Percentiles rank a stretch among this genome's conserved stretches.
phyloP scores from a whole-genome alignment of 2,113 vertebrate genomes.

The Bettongia penicillata region DNA sequence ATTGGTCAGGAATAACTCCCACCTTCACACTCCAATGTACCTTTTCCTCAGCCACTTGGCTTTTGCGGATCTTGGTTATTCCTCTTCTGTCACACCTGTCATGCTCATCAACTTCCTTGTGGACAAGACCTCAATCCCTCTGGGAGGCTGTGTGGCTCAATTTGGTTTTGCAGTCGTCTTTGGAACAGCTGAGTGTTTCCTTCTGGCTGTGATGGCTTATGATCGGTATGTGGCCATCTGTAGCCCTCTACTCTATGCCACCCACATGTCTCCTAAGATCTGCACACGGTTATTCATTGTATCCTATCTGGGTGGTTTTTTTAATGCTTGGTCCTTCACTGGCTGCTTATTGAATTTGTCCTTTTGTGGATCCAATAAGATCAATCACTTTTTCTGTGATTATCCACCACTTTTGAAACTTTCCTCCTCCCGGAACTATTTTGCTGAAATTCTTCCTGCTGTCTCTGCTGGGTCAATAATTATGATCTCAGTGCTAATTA shows the following conservation, averaged over 20 bases:
- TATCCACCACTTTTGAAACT: constrained; percentile 59
- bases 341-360: constrained; percentile 42
- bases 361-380: constrained; percentile 66
- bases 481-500: constrained; percentile 48
- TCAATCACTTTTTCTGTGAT: constrained; percentile 71
- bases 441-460: constrained; percentile 25
- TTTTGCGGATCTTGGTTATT: constrained; percentile 55
- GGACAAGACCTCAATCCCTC: neutral
- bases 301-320: constrained; percentile 45
- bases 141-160: constrained; percentile 60
- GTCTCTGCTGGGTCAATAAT: constrained; percentile 55
- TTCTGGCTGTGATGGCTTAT: constrained; percentile 74
- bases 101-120: constrained; percentile 57
- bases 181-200: constrained; percentile 67
- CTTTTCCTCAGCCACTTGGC: constrained; percentile 68
- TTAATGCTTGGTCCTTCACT: constrained; percentile 65
- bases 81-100: constrained; percentile 47
- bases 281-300: constrained; percentile 35
- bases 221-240: constrained; percentile 76
- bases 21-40: constrained; percentile 70
- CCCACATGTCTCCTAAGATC: constrained; percentile 26
- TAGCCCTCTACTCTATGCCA: constrained; percentile 61
- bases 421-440: constrained; percentile 44
- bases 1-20: constrained; percentile 52
- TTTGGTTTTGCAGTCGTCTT: neutral